Base-by-base conservation (phyloP, 2,113 vertebrate species). In the Promerops cafer region DNA sequence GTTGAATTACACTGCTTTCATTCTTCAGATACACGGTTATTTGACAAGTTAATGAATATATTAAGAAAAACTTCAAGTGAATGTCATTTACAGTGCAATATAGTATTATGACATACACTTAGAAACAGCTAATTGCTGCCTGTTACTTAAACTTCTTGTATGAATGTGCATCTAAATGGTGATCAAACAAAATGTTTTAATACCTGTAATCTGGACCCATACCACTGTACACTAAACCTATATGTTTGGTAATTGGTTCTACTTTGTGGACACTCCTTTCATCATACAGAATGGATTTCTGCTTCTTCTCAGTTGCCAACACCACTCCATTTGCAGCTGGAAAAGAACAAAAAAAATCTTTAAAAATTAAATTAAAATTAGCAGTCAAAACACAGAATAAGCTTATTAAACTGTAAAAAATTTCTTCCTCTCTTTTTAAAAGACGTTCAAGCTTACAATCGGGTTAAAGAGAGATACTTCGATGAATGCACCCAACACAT, bases 201-300 rank as follows among this genome's bases (percentile, higher is more conserved):
- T 97, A 99, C 99, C 99, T 99, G 98, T 99, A 99, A 97, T 99
- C 99, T 39, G 99, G 99, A 56, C 99, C 99, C 99, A 99, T 99
- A 76, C 99, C 99, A 23, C 99, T 99, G 94, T 99, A 99, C 75
- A 99, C 99, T 98, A 99, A 98, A 74, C 99, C 99, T 97, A 99
- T 99, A 80, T 99, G 99, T 96, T 99, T 99, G 83, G 99, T 99
- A 97, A 99, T 99, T 35, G 99, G 98, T 94, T 99, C 99, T 97
- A 99, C 99, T 98, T 99, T 99, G 96, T 99, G 99, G 77, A 99
- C 99, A 56, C 99, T 99, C 95, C 99, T 98, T 92, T 99, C 99
- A 96, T 99, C 99, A 63, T 99, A 99, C 86, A 99, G 98, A 76
- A 99, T 99, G 28, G 99, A 99, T 94, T 99, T 99, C 95, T 99